Base-by-base conservation (phyloP, 2,113 vertebrate genomes). In the Aspidoscelis tigris region DNA sequence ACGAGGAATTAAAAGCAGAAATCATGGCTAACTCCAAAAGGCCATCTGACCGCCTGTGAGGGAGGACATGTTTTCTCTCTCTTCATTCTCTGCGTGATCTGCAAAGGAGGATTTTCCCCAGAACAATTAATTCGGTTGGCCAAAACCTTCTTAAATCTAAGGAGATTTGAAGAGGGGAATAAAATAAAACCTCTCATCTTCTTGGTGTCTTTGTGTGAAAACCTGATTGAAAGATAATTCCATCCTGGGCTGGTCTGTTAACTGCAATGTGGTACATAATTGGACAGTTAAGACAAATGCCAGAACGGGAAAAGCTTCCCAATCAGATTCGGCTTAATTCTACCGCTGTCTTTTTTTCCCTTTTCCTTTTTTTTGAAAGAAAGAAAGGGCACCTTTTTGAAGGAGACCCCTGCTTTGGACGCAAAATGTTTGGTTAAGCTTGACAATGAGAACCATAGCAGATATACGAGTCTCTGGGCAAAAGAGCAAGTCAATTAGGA, bases 61-160 rank as follows among this genome's bases (percentile, higher is more conserved):
- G 89, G 92, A 93, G 90, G 90, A 90, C 90, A 91, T 90, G 90
- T 86, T 89, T 93, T 89, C 89, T 90, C 85, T 86, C 82, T 93
- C 93, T 93, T 93, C 91, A 92, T 92, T 92, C 90, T 86, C 91
- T 90, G 87, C 84, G 3, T 76, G 89, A 93, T 90, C 92, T 85
- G 88, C 93, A 91, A 91, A 92, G 90, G 89, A 76, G 94, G 92
- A 88, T 92, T 95, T 93, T 88, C 93, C 87, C 91, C 61, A 2
- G 24, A 93, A 95, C 93, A 94, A 94, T 94, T 95, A 92, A 95
- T 95, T 94, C 92, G 86, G 91, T 91, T 91, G 90, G 86, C 90
- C 70, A 92, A 94, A 93, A 89, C 89, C 92, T 93, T 92, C 92
- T 94, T 94, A 93, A 94, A 94, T 95, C 93, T 94, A 93, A 94